phyloP scores from a whole-genome alignment of 2,113 vertebrate genomes.

The Eptesicus fuscus region DNA sequence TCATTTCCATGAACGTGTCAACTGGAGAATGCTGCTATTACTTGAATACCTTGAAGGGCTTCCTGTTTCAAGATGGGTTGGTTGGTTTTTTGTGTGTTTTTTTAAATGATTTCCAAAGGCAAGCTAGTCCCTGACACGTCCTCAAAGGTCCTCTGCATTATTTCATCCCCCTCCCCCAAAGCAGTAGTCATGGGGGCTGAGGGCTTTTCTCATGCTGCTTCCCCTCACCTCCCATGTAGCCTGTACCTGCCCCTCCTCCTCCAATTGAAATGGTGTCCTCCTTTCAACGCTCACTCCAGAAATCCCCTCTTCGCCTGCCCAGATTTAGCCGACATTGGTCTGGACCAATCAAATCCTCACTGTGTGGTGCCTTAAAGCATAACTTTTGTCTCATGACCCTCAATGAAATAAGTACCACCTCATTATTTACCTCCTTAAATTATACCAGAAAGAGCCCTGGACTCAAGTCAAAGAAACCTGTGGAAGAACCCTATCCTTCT shows the following conservation, averaged over 20 bases:
- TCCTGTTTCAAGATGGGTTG: conserved; percentile 37
- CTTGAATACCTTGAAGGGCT: conserved; percentile 61
- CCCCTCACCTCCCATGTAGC: not conserved
- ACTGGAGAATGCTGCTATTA: conserved; percentile 52
- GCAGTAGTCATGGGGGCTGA: not conserved
- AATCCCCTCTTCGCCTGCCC: not conserved
- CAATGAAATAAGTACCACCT: not conserved
- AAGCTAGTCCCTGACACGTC: not conserved
- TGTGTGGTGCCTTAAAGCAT: not conserved
- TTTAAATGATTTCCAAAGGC: not conserved
- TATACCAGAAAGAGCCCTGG: not conserved
- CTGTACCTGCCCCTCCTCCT: not conserved
- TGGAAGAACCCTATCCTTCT: not conserved
- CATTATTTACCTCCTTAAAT: not conserved
- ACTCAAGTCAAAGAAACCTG: not conserved
- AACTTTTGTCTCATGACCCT: not conserved
- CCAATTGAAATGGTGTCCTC: not conserved
- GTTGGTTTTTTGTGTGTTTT: no score
- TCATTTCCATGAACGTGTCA: conserved; percentile 71
- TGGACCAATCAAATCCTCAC: not conserved
- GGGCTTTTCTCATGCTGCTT: not conserved
- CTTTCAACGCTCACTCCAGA: not conserved
- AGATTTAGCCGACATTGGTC: not conserved
- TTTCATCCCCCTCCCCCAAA: not conserved
- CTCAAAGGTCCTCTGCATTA: not conserved